These are phyloP conservation scores for Drosophila siamana DNA, from an alignment of 2,888 invertebrate genomes.

Conservation along the genomic window DNA sequence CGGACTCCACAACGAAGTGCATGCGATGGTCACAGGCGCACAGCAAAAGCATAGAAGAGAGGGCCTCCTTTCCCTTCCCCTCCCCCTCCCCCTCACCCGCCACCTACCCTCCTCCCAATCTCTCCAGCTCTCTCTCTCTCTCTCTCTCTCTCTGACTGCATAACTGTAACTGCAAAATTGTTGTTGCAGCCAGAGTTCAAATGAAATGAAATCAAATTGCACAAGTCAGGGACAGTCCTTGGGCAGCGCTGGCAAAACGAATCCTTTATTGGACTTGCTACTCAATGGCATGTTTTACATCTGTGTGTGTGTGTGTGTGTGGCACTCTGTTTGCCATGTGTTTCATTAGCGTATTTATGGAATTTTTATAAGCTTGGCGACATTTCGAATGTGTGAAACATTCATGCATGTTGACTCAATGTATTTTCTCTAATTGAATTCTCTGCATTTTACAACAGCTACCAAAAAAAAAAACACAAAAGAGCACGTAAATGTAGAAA, in stretches of 20 bases:
- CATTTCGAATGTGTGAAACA: constrained; percentile 61
- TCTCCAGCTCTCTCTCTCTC: not conserved
- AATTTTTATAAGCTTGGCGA: constrained; percentile 60
- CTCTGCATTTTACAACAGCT: constrained; percentile 14
- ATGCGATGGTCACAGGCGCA: constrained; percentile 34
- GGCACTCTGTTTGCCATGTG: constrained; percentile 44
- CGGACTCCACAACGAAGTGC: constrained; percentile 9
- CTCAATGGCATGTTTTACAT: constrained; percentile 13
- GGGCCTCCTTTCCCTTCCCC: not conserved
- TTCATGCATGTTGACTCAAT: constrained; percentile 47
- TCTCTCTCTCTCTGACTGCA: not conserved
- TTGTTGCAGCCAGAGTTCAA: constrained; percentile 43
- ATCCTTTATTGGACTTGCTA: constrained; percentile 22
- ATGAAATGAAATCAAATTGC: constrained; percentile 61
- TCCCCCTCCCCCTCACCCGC: not conserved
- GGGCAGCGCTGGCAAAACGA: constrained; percentile 8
- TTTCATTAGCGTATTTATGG: constrained; percentile 78
- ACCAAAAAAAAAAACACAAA: not conserved
- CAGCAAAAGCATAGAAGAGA: constrained; percentile 13
- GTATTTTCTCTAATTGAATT: constrained; percentile 57
- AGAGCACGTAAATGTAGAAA: not conserved
- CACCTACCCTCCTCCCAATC: too few species aligned
- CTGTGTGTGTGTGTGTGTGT: not conserved
- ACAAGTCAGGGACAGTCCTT: constrained; percentile 21
- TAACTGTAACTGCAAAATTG: constrained; percentile 41